These are phyloP conservation scores for Octonoba sinensis DNA, from an alignment of 2,888 invertebrate species.

Conservation along the genomic window DNA sequence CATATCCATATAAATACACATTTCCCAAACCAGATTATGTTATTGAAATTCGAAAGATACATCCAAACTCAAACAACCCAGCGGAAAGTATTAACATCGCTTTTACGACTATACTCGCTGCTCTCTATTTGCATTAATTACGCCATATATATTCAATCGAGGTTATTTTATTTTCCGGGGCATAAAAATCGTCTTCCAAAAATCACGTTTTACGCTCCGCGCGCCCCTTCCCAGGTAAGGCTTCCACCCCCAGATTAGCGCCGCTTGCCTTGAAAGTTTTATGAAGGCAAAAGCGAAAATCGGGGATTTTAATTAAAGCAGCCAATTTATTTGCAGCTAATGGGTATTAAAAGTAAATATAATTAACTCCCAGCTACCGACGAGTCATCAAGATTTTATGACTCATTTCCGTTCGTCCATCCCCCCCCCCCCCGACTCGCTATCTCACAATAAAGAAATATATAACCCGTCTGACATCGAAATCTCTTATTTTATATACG, in stretches of 20 bases:
- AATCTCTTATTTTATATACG: slow-evolving; percentile 5
- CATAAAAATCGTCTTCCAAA: slow-evolving; percentile 57
- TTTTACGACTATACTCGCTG: slow-evolving; percentile 56
- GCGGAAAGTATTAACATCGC: slow-evolving; percentile 54
- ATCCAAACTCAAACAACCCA: slow-evolving; percentile 46
- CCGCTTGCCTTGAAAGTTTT: slow-evolving; percentile 49
- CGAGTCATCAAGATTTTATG: slow-evolving; percentile 63
- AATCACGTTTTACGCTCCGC: slow-evolving; percentile 46
- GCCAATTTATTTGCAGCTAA: slow-evolving; percentile 60
- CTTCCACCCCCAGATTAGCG: slow-evolving; percentile 31
- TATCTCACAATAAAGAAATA: slow-evolving; percentile 48
- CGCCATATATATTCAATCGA: slow-evolving; percentile 63
- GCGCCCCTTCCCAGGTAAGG: neutral
- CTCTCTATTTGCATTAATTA: slow-evolving; percentile 62
- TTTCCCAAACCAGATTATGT: slow-evolving; percentile 31
- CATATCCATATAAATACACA: too few relatives aligned
- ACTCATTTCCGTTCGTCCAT: slow-evolving; percentile 46
- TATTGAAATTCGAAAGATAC: slow-evolving; percentile 31
- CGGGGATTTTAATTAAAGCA: slow-evolving; percentile 61
- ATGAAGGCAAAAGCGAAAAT: slow-evolving; percentile 60
- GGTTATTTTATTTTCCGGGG: slow-evolving; percentile 48
- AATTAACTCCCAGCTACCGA: slow-evolving; percentile 57
- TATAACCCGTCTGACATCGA: neutral
- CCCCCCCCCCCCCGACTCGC: slow-evolving; percentile 5
- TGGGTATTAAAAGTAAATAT: slow-evolving; percentile 64